phyloP scores from a whole-genome alignment of 2,113 vertebrate species.

The Pao palembangensis region DNA sequence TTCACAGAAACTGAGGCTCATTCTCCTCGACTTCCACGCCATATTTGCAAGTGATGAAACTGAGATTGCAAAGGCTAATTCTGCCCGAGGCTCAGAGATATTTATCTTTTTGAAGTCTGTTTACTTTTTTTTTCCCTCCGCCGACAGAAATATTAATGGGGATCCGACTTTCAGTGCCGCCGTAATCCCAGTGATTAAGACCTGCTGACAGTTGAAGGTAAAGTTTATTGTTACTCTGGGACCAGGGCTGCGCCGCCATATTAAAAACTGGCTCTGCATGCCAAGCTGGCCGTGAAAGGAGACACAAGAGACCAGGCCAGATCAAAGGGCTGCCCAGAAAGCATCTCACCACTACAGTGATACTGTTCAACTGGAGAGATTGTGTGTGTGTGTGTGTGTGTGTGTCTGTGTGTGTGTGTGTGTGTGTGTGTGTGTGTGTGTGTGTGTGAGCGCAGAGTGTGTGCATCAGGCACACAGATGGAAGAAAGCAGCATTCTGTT shows the following conservation, averaged over 20 bases:
- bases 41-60: slow-evolving; percentile 81
- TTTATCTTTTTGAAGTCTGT: slow-evolving; percentile 65
- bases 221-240: slow-evolving; percentile 78
- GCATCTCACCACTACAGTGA: slow-evolving; percentile 52
- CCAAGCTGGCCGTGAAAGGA: slow-evolving; percentile 63
- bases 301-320: slow-evolving; percentile 55
- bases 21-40: slow-evolving; percentile 58
- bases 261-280: slow-evolving; percentile 64
- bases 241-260: slow-evolving; percentile 70
- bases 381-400: slow-evolving; percentile 21
- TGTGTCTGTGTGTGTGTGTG: slow-evolving; percentile 23
- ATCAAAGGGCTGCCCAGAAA: slow-evolving; percentile 64
- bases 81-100: slow-evolving; percentile 57
- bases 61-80: slow-evolving; percentile 69
- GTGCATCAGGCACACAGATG: not conserved
- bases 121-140: slow-evolving; percentile 72
- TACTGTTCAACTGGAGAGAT: slow-evolving; percentile 49
- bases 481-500: slow-evolving; percentile 11
- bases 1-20: slow-evolving; percentile 54
- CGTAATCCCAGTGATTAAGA: slow-evolving; percentile 89
- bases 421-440: slow-evolving; percentile 9
- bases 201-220: slow-evolving; percentile 82
- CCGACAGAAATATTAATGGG: slow-evolving; percentile 80
- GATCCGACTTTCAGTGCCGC: slow-evolving; percentile 78
- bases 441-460: not conserved